phyloP scores from a whole-genome alignment of 2,888 invertebrate species.

The Branchinecta sandiegonensis region DNA sequence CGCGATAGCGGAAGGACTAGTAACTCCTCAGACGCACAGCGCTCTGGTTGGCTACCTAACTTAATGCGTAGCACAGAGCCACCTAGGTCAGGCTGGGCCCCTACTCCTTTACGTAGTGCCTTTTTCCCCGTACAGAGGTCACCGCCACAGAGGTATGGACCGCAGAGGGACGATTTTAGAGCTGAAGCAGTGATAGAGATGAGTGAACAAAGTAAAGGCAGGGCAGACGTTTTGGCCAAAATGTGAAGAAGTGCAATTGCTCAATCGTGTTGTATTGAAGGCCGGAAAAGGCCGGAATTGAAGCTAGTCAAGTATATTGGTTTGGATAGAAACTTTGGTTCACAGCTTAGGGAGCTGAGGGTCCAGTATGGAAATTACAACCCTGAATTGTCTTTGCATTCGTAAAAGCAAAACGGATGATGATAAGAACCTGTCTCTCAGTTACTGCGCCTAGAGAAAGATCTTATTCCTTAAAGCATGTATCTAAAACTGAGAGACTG shows the following conservation, averaged over 20 bases:
- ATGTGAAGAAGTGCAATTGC: background rate
- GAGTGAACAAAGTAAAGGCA: conserved; percentile 11
- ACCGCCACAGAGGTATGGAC: background rate
- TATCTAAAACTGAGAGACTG: too few species aligned
- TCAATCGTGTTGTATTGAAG: too few species aligned
- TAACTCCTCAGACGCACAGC: conserved; percentile 8
- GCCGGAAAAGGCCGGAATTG: too few species aligned
- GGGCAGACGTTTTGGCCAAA: conserved; percentile 12
- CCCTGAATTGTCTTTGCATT: too few species aligned
- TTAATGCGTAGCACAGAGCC: conserved; percentile 6
- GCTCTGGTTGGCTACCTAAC: background rate
- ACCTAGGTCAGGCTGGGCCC: conserved; percentile 2
- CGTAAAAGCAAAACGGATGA: too few species aligned
- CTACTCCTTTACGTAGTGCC: conserved; percentile 14
- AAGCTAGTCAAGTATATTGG: too few species aligned
- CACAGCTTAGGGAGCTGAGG: too few species aligned
- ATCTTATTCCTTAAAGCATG: too few species aligned
- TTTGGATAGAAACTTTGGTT: too few species aligned
- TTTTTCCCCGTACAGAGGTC: conserved; percentile 2
- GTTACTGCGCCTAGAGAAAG: too few species aligned
- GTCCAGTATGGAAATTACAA: too few species aligned
- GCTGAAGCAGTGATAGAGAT: conserved; percentile 5
- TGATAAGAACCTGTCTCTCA: too few species aligned
- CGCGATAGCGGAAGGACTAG: conserved; percentile 11
- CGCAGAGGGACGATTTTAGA: background rate